These are phyloP conservation scores for Oreonectes daqikongensis DNA, from an alignment of 2,797 vertebrate species.

Conservation along the genomic window DNA sequence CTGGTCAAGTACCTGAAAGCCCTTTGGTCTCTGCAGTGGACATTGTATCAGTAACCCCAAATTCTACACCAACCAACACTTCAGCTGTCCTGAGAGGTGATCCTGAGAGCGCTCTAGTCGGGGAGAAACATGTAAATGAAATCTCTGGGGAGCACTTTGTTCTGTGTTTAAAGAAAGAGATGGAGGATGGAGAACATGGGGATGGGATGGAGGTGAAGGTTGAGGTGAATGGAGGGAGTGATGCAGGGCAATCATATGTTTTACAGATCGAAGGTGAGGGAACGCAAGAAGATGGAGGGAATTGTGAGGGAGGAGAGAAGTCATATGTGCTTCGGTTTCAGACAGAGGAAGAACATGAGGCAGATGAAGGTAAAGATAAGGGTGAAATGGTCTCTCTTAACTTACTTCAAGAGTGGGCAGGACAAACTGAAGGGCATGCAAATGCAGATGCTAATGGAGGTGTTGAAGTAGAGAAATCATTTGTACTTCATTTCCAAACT, in stretches of 20 bases:
- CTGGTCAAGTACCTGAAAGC: slow-evolving; percentile 56
- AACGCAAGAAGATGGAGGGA: slow-evolving; percentile 60
- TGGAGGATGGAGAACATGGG: slow-evolving; percentile 33
- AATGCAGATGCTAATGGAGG: slow-evolving; percentile 57
- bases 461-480: slow-evolving; percentile 70
- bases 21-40: slow-evolving; percentile 34
- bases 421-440: slow-evolving; percentile 63
- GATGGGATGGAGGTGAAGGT: slow-evolving; percentile 64
- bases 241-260: slow-evolving; percentile 71
- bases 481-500: slow-evolving; percentile 79
- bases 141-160: slow-evolving; percentile 74
- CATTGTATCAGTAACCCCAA: slow-evolving; percentile 48
- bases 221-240: slow-evolving; percentile 54
- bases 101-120: slow-evolving; percentile 43
- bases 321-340: slow-evolving; percentile 77
- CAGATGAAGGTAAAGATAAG: slow-evolving; percentile 65
- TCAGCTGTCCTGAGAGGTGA: slow-evolving; percentile 45
- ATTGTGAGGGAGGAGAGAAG: slow-evolving; percentile 64
- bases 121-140: slow-evolving; percentile 58
- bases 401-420: slow-evolving; percentile 76
- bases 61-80: slow-evolving; percentile 36
- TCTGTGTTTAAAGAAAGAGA: slow-evolving; percentile 74
- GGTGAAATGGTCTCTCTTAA: slow-evolving; percentile 74
- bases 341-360: slow-evolving; percentile 66
- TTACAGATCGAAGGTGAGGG: slow-evolving; percentile 73